Evolutionary conservation across 2,888 invertebrate genomes (phyloP), one percentile per base, ranked within the genome.

Genomic region (Pristionchus exspectatus): DNA sequence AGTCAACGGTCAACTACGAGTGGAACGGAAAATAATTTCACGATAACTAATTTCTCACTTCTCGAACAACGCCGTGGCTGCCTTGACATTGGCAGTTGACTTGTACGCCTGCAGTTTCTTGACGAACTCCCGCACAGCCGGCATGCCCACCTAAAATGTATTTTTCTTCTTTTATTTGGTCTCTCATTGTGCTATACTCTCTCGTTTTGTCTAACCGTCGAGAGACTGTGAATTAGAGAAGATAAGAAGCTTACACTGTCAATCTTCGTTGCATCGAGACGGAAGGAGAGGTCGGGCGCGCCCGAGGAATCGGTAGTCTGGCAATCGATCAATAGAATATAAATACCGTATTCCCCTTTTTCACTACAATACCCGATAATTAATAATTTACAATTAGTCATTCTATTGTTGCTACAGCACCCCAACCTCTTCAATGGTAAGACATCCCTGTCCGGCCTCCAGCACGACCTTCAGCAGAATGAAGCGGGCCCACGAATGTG

Each of bases 381-480:
- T 5, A 9, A 63, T 63, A 33, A 9, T 27, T 56, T 44, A 85
- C 24, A 27, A 12, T 44, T 44, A 16, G 4, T 27, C 69, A 72
- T 9, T 9, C 10, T 21, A n/a, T n/a, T n/a, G n/a, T n/a, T n/a
- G n/a, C n/a, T n/a, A n/a, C n/a, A n/a, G n/a, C n/a, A n/a, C n/a
- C 24, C 63, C 14, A 0, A 96, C 96, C 95, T 97, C 97, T 44
- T 96, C 96, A 27, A 98, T 96, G 0, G 96, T 96, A 0, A 99
- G 97, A 90, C 98, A 96, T 4, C 97, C 97, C 89, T 97, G 96
- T 2, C 97, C 98, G 56, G 98, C 98, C 95, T 98, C 97, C 89
- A 98, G 96, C 92, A 98, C 96, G 10, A 98, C 97, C 93, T 97
- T 96, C 95, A 98, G 97, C 91, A 99, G 96, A 1, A 98, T 98